Base-by-base conservation (phyloP, 2,888 invertebrate species). In the Thera obeliscata region DNA sequence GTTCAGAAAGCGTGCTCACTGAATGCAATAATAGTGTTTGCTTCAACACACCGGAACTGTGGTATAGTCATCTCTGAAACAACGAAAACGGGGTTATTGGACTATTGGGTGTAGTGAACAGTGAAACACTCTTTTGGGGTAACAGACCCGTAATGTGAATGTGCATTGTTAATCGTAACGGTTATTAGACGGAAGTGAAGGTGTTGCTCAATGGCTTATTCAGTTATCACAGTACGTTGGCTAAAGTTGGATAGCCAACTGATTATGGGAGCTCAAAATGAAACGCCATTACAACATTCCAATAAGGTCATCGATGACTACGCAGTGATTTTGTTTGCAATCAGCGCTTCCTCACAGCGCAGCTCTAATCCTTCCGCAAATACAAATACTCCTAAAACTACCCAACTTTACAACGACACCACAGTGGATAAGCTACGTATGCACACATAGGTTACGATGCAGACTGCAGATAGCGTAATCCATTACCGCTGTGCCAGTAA, bases 401-500 rank as follows among this genome's bases (percentile, higher is more conserved):
- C 79, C 78, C 73, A 77, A 79, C 78, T 80, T 83, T 80, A 79
- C 76, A 76, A 78, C 76, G 52, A 33, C 33, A 52, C 33, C 43
- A 46, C 33, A 52, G 52, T 52, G 33, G 33, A 9, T 52, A 52
- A 52, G 52, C 52, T 33, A 33, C 50, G 55, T 55, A 38, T 38
- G 7, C 70, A 46, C 9, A 2, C 43, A 75, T 55, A 55, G 55
- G 36, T 36, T 55, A 36, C 36, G 78, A 83, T 81, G 74, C 77
- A 76, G 70, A 76, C 76, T 80, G 77, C 78, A 83, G 81, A 81
- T 83, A 84, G 81, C 78, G 81, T 83, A 83, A 86, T 84, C 83
- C 83, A 86, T 86, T 85, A 81, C 82, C 74, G 73, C 78, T 76
- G 77, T 75, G 76, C 80, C 81, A 78, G 82, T 89, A 88, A 90